These are phyloP conservation scores for Aphelenchoides fujianensis DNA, from an alignment of 1,140 invertebrate genomes.

Conservation along the genomic window DNA sequence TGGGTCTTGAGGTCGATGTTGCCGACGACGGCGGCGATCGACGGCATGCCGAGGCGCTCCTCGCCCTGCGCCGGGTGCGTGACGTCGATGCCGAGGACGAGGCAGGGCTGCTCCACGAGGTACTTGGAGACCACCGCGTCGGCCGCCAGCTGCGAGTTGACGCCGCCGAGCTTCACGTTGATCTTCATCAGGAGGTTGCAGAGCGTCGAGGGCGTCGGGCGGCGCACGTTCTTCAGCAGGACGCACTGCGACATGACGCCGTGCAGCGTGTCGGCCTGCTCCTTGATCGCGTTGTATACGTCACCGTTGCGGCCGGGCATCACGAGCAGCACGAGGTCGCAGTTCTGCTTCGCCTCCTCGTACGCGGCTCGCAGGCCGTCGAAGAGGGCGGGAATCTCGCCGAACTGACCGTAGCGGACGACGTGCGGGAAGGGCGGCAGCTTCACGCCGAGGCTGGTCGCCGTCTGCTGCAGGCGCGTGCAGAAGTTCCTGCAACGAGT, in stretches of 20 bases:
- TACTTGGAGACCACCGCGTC: neutral
- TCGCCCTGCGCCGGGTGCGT: constrained; percentile 51
- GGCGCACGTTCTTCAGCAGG: constrained; percentile 67
- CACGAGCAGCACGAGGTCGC: constrained; percentile 39
- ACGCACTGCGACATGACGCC: constrained; percentile 80
- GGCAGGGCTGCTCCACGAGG: constrained; percentile 64
- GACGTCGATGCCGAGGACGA: constrained; percentile 77
- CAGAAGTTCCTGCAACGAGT: too few relatives aligned
- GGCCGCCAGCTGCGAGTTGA: constrained; percentile 66
- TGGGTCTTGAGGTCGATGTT: constrained; percentile 46
- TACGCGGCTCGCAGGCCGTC: too few relatives aligned
- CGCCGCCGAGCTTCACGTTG: constrained; percentile 78
- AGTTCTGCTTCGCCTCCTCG: too few relatives aligned
- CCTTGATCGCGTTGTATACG: constrained; percentile 69
- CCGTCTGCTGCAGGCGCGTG: too few relatives aligned
- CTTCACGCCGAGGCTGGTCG: neutral
- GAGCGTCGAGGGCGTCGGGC: constrained; percentile 64
- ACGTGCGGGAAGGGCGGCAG: too few relatives aligned
- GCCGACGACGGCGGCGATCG: constrained; percentile 73
- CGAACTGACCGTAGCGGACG: neutral
- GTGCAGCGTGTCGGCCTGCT: constrained; percentile 72
- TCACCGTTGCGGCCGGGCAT: constrained; percentile 39
- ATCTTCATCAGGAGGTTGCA: constrained; percentile 79
- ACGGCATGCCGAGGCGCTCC: too few relatives aligned
- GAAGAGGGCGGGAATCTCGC: too few relatives aligned